These are phyloP conservation scores for Labeo calbasu DNA, from an alignment of 2,797 vertebrate genomes.

Conservation along the genomic window DNA sequence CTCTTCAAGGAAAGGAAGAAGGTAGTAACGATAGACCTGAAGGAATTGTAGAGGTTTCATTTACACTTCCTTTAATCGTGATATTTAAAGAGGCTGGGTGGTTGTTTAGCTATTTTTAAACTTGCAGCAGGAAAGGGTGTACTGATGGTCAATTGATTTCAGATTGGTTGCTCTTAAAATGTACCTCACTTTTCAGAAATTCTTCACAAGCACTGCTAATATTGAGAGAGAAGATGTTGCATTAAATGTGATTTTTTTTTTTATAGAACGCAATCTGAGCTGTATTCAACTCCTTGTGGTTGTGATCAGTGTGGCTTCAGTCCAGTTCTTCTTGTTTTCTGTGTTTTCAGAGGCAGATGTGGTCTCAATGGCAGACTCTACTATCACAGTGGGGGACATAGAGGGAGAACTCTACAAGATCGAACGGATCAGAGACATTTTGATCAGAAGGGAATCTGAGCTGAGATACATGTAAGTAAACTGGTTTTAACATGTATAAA, in stretches of 20 bases:
- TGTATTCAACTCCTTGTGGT: background rate
- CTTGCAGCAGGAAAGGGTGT: background rate
- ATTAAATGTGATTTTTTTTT: background rate
- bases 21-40: background rate
- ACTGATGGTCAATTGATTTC: background rate
- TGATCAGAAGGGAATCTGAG: constrained; percentile 81
- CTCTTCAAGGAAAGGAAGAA: constrained; percentile 5
- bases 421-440: constrained; percentile 77
- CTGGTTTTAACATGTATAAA: background rate
- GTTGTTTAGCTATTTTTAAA: background rate
- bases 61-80: background rate
- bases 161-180: background rate
- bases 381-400: constrained; percentile 76
- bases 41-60: background rate
- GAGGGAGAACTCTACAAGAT: constrained; percentile 78
- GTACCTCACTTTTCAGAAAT: background rate
- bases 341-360: constrained; percentile 68
- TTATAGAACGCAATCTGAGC: background rate
- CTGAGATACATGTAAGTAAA: constrained; percentile 81
- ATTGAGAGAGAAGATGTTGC: background rate
- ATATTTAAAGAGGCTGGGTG: background rate
- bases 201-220: background rate
- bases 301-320: background rate
- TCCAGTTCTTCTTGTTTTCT: constrained; percentile 8
- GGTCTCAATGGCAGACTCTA: constrained; percentile 81